Evolutionary conservation across 2,797 vertebrate species (phyloP), one percentile per base, ranked within the genome.

Genomic region (Lepidocolaptes lacrymiger): DNA sequence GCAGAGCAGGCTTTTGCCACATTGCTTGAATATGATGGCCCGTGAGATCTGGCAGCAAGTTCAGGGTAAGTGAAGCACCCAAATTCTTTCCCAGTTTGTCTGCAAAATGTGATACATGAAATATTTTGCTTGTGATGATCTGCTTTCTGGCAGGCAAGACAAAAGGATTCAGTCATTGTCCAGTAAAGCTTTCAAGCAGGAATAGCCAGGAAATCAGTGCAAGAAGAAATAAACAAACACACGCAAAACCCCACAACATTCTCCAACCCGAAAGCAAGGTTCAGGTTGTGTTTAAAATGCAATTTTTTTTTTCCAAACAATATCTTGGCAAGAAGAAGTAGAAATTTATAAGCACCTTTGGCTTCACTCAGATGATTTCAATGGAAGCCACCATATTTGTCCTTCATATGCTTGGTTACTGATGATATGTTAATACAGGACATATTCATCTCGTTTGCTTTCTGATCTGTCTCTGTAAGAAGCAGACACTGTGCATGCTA

Each of bases 61-160:
- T 74, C 48, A 82, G 81, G 84, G 64, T 48, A 91, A 80, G 59
- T 7, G 23, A 86, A 90, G 36, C 76, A 78, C 94, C 85, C 95
- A 94, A 91, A 48, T 73, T 83, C 64, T 95, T 90, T 85, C 85
- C 24, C 9, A 9, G 64, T 77, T 80, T 89, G 41, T 61, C 91
- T 92, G 66, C 58, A 91, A 81, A 92, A 91, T 4, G 9, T 49
- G 79, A 80, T 67, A 69, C 3, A 30, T 36, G 20, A 88, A 69
- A 52, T 72, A 69, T 62, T 93, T 88, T 52, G 36, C 77, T 91
- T 81, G 43, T 51, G 58, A 87, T 43, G 41, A 84, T 46, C 64
- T 69, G 91, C 75, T 95, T 95, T 95, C 64, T 97, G 95, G 91
- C 90, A 95, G 66, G 39, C 75, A 81, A 83, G 62, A 56, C 73